Conservation (phyloP, 2,797 vertebrate species). For the Vespertilio murinus region DNA sequence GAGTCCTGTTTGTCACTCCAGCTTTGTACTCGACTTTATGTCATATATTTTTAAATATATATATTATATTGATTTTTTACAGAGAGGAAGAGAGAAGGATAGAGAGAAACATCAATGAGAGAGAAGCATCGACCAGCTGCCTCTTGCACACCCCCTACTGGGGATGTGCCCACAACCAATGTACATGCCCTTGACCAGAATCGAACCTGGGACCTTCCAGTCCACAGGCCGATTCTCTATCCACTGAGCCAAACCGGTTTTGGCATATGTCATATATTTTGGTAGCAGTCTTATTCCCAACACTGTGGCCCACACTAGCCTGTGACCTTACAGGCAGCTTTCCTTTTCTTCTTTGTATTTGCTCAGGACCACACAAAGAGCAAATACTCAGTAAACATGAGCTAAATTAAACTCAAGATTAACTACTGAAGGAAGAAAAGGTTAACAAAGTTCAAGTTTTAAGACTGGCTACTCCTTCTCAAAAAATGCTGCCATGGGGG, state of each 20-base stretch:
- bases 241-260: no score
- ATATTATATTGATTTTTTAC: no score
- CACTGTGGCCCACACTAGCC: neutral
- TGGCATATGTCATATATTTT: neutral
- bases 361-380: neutral
- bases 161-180: no score
- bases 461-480: neutral
- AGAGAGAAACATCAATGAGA: no score
- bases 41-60: neutral
- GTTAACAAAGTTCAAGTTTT: neutral
- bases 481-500: neutral
- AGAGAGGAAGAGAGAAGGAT: no score
- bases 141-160: no score
- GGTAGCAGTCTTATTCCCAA: neutral
- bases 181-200: no score
- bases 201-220: no score
- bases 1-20: neutral
- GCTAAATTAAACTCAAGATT: neutral
- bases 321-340: neutral
- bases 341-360: neutral
- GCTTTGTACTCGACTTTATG: neutral
- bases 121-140: no score
- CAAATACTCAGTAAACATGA: neutral
- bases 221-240: no score
- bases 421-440: neutral